Percentiles rank a stretch among this genome's conserved stretches.
Evolutionary conservation across 2,797 vertebrate genomes (phyloP).

Genomic region (Pachyuromys duprasi): DNA sequence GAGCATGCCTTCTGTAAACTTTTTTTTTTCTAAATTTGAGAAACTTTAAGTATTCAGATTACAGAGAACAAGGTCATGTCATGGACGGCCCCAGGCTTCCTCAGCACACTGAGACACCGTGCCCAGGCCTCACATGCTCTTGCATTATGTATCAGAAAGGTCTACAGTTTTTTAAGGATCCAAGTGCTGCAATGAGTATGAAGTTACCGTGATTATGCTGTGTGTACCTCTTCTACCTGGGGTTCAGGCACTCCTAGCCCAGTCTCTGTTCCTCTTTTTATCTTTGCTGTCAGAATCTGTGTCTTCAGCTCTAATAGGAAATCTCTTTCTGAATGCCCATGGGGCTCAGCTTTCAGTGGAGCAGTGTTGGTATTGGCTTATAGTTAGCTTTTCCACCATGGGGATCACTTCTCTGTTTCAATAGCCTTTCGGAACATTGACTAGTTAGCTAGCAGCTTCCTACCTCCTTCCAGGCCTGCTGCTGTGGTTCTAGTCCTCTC

Average conservation of each 20-base stretch:
- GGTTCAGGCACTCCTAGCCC: too few relatives aligned
- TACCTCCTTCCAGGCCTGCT: neutral
- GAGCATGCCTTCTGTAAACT: neutral
- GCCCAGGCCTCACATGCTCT: neutral
- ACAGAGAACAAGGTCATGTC: neutral
- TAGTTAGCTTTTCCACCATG: neutral
- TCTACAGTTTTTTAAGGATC: neutral
- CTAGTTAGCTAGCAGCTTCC: neutral
- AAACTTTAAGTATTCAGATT: neutral
- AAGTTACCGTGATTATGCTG: neutral
- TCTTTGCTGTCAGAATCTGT: neutral
- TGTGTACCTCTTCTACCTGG: neutral
- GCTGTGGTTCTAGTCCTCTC: neutral
- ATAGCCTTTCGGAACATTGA: neutral
- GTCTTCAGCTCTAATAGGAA: neutral
- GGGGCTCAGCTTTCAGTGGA: neutral
- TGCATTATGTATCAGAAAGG: neutral
- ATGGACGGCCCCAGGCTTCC: neutral
- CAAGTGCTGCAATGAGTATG: neutral
- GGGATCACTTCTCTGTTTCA: neutral
- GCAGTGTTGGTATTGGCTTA: neutral
- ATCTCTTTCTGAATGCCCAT: neutral
- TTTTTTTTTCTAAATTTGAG: neutral
- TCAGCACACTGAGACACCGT: neutral
- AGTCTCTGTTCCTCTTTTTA: neutral